Base-by-base conservation (phyloP, 2,888 invertebrate genomes). In the Drosophila recens region DNA sequence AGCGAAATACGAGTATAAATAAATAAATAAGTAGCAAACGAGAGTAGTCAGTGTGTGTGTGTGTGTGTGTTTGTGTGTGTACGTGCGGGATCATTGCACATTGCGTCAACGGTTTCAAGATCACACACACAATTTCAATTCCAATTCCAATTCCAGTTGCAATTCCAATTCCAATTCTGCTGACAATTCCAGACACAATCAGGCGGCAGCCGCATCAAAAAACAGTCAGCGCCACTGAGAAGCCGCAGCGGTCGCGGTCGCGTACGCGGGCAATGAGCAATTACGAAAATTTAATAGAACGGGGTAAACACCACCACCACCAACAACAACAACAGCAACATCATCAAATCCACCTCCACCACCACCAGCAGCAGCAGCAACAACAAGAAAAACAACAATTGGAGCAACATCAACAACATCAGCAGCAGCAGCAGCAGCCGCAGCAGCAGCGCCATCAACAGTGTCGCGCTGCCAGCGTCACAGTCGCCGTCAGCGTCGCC, bases 51-150 rank as follows among this genome's bases (percentile, higher is more conserved):
- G 43, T 62, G 23, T 54, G 10, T 49, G 48, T 53, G 38, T 45
- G 40, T 52, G 52, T 48, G 34, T 58, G 53, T 66, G 64, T 58
- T 49, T 66, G 64, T 17, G 54, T 52, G 52, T 82, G 65, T 77
- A 69, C 65, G 79, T 77, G 70, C 79, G 89, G 89, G 84, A 84
- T 84, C 84, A 84, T 87, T 89, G 89, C 84, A 84, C 82, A 84
- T 84, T 89, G 87, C 89, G 87, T 84, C 84, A 84, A 81, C 76
- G 89, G 89, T 89, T 84, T 84, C 84, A 84, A 84, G 84, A 84
- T 84, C 84, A 89, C 78, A 83, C 75, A 79, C 79, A n/a, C n/a
- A n/a, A n/a, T n/a, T n/a, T n/a, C n/a, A 64, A 61, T 67, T 66
- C n/a, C 64, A 75, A 65, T 74, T 74, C 30, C 75, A 76, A 74